Conservation (phyloP, 2,113 vertebrate species). For the human (Homo sapiens) region DNA sequence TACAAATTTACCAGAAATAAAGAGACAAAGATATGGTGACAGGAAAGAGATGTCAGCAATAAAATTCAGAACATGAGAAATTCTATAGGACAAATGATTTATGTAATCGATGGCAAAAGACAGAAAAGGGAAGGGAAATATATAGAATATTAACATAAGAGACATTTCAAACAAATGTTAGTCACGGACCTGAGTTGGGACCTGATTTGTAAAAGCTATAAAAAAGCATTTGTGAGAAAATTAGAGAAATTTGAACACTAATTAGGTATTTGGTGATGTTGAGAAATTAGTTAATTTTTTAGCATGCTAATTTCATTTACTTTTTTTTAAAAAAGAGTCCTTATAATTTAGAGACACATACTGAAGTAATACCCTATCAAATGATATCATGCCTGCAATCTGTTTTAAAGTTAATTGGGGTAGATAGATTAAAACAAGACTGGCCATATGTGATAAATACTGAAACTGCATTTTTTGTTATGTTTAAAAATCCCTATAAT, state of each 20-base stretch:
- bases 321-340: neutral
- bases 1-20: neutral
- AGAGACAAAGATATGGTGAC: neutral
- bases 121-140: neutral
- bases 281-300: conserved; percentile 15
- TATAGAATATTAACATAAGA: neutral
- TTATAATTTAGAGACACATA: neutral
- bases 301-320: neutral
- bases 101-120: neutral
- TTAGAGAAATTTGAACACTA: neutral
- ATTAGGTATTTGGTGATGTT: neutral
- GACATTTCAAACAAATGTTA: neutral
- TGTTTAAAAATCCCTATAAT: neutral
- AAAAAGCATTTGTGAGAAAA: neutral
- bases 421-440: neutral
- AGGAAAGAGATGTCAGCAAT: neutral
- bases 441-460: neutral
- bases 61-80: neutral
- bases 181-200: neutral
- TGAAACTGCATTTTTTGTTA: neutral
- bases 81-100: neutral
- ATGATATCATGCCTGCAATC: neutral
- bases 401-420: neutral
- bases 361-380: neutral
- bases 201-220: neutral